These are phyloP conservation scores for Epinephelus fuscoguttatus DNA, from an alignment of 2,113 vertebrate genomes.

Conservation along the genomic window DNA sequence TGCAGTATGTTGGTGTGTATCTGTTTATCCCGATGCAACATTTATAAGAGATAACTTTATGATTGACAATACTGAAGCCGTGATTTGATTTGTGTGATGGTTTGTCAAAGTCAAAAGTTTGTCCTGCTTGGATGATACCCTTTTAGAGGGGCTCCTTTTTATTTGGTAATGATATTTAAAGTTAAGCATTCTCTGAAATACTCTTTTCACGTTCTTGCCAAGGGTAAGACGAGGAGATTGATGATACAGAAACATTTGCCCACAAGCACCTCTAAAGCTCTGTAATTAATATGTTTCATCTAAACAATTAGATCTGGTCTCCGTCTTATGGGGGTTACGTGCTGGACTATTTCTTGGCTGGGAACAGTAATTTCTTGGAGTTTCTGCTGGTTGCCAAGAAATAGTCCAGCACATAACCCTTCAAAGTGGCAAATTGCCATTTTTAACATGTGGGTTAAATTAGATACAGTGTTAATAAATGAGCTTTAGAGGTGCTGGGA, in stretches of 20 bases:
- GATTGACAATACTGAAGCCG: constrained; percentile 18
- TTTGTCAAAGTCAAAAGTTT: background rate
- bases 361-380: background rate
- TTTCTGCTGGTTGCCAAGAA: background rate
- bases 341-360: background rate
- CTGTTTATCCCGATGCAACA: constrained; percentile 29
- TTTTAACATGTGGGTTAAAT: background rate
- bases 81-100: background rate
- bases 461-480: background rate
- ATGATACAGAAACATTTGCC: too few species aligned
- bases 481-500: background rate
- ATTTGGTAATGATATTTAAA: background rate
- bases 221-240: background rate
- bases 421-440: background rate
- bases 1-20: constrained; percentile 27
- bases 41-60: constrained; percentile 33
- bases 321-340: background rate
- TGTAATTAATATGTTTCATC: background rate
- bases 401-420: background rate
- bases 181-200: background rate
- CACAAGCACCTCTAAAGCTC: background rate
- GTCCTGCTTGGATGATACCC: background rate
- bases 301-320: background rate
- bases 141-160: background rate
- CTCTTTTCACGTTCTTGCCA: background rate